These are phyloP conservation scores for Nipponacmea schrenckii DNA, from an alignment of 2,888 invertebrate species.

Conservation along the genomic window DNA sequence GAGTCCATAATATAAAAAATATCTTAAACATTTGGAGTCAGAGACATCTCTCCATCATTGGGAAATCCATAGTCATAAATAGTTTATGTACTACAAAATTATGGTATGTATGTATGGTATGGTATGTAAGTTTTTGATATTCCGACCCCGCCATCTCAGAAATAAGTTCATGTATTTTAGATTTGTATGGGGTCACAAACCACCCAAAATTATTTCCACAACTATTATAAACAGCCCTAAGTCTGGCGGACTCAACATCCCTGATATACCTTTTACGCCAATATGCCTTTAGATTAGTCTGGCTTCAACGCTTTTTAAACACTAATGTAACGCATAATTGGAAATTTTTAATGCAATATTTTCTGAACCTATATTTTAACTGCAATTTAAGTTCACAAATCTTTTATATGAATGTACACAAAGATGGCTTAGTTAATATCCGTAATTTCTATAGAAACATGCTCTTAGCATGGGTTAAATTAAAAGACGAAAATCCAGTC, in stretches of 20 bases:
- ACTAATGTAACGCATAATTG: neutral
- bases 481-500: neutral
- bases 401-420: neutral
- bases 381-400: neutral
- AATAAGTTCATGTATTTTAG: too few relatives aligned
- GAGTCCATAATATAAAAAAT: neutral
- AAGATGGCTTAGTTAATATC: neutral
- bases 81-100: neutral
- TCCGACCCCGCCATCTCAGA: neutral
- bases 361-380: neutral
- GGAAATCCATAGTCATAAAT: neutral
- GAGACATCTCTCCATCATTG: neutral
- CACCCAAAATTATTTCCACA: neutral
- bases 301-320: neutral
- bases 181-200: neutral
- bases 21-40: constrained; percentile 1
- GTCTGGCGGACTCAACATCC: neutral
- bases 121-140: neutral
- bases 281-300: neutral
- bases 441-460: neutral
- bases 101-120: neutral
- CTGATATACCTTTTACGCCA: neutral
- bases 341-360: neutral
- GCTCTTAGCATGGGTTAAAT: neutral
- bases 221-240: neutral